Evolutionary conservation across 2,113 vertebrate genomes (phyloP).

Genomic region (Ammodytes dubius): DNA sequence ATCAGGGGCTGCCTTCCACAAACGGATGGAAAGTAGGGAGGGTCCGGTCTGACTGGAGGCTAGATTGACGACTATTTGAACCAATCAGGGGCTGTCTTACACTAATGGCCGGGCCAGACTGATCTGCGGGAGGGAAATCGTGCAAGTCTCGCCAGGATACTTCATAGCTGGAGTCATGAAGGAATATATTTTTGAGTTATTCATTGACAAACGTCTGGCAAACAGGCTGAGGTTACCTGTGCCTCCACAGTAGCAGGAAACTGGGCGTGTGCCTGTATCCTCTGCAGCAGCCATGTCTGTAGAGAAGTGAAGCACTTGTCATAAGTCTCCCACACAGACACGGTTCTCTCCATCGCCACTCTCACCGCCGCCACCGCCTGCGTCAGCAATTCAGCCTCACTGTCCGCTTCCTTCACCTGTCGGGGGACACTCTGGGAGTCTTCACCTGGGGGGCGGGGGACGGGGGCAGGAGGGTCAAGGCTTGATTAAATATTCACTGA

Average conservation of each 20-base stretch:
- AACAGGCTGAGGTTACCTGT: constrained; percentile 26
- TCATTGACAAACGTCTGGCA: neutral
- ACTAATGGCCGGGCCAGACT: no score
- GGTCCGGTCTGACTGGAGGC: no score
- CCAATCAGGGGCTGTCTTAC: no score
- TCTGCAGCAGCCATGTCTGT: constrained; percentile 46
- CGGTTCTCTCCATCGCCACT: constrained; percentile 54
- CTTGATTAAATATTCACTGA: no score
- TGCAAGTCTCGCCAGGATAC: no score
- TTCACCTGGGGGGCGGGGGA: constrained; percentile 8
- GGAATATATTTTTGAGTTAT: neutral
- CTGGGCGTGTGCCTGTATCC: neutral
- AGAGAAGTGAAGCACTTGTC: constrained; percentile 36
- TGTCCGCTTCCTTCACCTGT: constrained; percentile 55
- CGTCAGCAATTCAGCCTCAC: constrained; percentile 25
- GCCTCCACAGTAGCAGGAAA: neutral
- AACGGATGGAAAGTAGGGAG: no score
- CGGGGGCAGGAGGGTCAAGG: neutral
- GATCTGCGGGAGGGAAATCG: no score
- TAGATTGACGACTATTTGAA: no score
- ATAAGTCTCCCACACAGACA: constrained; percentile 56
- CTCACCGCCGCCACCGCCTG: constrained; percentile 25
- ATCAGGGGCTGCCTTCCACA: no score
- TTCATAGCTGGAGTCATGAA: neutral
- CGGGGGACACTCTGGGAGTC: constrained; percentile 34